These are phyloP conservation scores for Camponotus fellah DNA, from an alignment of 2,888 invertebrate species.

Conservation along the genomic window DNA sequence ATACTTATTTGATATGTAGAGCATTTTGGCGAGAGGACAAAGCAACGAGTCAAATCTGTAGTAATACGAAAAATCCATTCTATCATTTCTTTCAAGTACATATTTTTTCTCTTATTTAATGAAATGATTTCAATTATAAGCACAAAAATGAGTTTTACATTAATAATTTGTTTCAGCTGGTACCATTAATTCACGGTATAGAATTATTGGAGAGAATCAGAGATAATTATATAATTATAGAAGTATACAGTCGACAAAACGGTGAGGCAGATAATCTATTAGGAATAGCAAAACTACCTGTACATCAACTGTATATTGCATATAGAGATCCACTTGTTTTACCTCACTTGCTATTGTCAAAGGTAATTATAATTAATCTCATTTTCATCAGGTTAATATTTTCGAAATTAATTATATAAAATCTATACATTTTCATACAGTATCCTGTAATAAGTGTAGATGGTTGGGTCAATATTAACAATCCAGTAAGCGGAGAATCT, in stretches of 20 bases:
- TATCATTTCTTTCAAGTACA: conserved; percentile 87
- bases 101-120: conserved; percentile 10
- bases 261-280: conserved; percentile 84
- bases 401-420: conserved; percentile 22
- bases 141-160: conserved; percentile 11
- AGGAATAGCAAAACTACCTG: conserved; percentile 87
- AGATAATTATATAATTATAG: conserved; percentile 87
- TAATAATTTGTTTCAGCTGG: conserved; percentile 83
- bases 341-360: conserved; percentile 87
- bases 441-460: conserved; percentile 89
- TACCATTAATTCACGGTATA: conserved; percentile 87
- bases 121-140: neutral
- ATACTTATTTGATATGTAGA: conserved; percentile 86
- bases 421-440: conserved; percentile 77
- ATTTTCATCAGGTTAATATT: conserved; percentile 19
- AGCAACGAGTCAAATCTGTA: conserved; percentile 85
- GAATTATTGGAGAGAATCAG: conserved; percentile 87
- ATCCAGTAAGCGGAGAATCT: conserved; percentile 85
- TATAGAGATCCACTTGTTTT: conserved; percentile 88
- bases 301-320: conserved; percentile 89
- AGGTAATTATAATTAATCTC: conserved; percentile 83
- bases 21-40: conserved; percentile 87
- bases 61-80: conserved; percentile 85
- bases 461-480: conserved; percentile 87
- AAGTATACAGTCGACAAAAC: conserved; percentile 86